phyloP scores from a whole-genome alignment of 2,888 invertebrate genomes.

The Chromoteleia sp. region DNA sequence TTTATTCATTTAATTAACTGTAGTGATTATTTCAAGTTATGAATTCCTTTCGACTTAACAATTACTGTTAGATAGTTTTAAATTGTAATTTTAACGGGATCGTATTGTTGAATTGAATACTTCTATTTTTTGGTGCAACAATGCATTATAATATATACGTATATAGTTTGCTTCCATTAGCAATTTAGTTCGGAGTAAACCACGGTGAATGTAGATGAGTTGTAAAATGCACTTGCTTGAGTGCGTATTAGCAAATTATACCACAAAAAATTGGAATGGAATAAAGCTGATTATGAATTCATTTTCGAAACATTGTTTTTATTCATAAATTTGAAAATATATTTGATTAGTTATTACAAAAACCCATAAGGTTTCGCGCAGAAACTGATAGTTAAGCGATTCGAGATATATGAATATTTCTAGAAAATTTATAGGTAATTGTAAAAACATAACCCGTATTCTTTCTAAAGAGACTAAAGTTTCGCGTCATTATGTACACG shows the following conservation, averaged over 20 bases:
- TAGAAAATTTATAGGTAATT: too few species aligned
- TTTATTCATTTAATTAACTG: not conserved
- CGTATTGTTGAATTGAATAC: not conserved
- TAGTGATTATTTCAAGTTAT: not conserved
- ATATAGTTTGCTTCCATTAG: not conserved
- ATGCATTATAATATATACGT: conserved; percentile 1
- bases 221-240: not conserved
- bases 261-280: not conserved
- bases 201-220: conserved; percentile 7
- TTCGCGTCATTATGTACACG: too few species aligned
- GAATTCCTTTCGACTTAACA: not conserved
- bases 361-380: too few species aligned
- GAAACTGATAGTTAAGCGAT: too few species aligned
- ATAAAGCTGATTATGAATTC: not conserved
- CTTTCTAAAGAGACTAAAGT: too few species aligned
- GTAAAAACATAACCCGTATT: too few species aligned
- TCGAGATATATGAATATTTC: too few species aligned
- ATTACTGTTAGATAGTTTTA: not conserved
- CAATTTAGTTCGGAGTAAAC: not conserved
- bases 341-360: too few species aligned
- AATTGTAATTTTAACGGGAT: not conserved
- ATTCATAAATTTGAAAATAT: too few species aligned
- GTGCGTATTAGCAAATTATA: not conserved
- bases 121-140: not conserved
- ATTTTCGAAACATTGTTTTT: too few species aligned